phyloP scores from a whole-genome alignment of 2,888 invertebrate species.

The Pristionchus exspectatus region DNA sequence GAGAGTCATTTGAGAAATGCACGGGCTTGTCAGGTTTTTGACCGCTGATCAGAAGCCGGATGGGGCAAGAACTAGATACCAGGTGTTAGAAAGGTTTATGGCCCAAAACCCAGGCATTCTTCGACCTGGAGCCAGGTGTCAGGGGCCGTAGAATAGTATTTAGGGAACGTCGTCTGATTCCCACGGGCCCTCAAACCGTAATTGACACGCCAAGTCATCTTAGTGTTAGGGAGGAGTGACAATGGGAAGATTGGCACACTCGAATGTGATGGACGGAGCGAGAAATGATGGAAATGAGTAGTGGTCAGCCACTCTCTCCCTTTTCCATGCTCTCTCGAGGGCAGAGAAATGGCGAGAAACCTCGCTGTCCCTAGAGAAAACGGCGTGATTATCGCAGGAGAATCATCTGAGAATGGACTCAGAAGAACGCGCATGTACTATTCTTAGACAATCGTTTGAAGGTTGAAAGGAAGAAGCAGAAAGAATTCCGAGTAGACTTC shows the following conservation, averaged over 20 bases:
- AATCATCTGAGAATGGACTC: neutral
- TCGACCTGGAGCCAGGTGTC: neutral
- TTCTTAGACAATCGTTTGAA: neutral
- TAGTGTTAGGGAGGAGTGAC: neutral
- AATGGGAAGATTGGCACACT: neutral
- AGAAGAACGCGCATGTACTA: neutral
- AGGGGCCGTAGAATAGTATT: neutral
- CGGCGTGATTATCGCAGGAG: neutral
- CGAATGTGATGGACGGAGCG: slow-evolving; percentile 21
- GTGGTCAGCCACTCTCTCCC: neutral
- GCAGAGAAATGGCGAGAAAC: neutral
- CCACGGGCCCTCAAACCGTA: slow-evolving; percentile 18
- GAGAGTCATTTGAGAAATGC: neutral
- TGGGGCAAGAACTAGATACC: neutral
- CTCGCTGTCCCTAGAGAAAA: neutral
- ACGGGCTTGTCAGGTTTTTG: neutral
- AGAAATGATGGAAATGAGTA: slow-evolving; percentile 40
- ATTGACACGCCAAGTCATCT: neutral
- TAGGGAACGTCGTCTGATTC: neutral
- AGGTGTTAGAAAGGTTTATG: neutral
- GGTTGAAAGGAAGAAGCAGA: neutral
- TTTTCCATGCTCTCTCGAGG: neutral
- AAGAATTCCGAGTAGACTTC: neutral
- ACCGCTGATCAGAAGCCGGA: neutral
- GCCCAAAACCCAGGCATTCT: neutral